Evolutionary conservation across 2,888 invertebrate species (phyloP), one percentile per base, ranked within the genome.

Genomic region (Morpho deidamia): DNA sequence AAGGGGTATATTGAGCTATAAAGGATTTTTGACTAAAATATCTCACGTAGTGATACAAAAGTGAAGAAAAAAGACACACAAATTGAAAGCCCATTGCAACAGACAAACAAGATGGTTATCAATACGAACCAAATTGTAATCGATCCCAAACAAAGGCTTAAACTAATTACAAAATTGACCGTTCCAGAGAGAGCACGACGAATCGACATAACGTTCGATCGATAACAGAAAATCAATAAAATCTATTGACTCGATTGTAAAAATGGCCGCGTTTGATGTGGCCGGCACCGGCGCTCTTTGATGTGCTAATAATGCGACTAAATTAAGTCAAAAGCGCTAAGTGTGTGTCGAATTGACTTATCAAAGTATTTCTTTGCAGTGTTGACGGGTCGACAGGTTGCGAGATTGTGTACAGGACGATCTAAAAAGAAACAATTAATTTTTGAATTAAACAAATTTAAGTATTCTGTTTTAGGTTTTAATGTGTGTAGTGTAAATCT

Each of bases 201-300:
- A 83, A 85, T 64, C 57, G 56, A 49, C 55, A 51, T 45, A 53
- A 53, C 72, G 72, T 73, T 71, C 67, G 60, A 65, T 65, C 72
- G 76, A 78, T 83, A 81, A 83, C 81, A 83, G 78, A 87, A 83
- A 88, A 88, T 88, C 88, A 89, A 89, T 89, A 89, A 88, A 89
- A 86, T 85, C 83, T 64, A 68, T 68, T 67, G 63, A 61, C 50
- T 59, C 62, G 62, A 65, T 67, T 63, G 64, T 66, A 63, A 66
- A 65, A 64, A 60, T 62, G 75, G 73, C 80, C 78, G 81, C 68
- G 61, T 86, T 83, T 85, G 82, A 87, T 78, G 72, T 64, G 65
- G 61, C 72, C 77, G 75, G 72, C 72, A 72, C 78, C 86, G 86
- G 87, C 77, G 54, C 68, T 74, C 83, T 87, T 87, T 87, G 83